phyloP scores from a whole-genome alignment of 2,113 vertebrate species.

The Pleuronectes platessa region DNA sequence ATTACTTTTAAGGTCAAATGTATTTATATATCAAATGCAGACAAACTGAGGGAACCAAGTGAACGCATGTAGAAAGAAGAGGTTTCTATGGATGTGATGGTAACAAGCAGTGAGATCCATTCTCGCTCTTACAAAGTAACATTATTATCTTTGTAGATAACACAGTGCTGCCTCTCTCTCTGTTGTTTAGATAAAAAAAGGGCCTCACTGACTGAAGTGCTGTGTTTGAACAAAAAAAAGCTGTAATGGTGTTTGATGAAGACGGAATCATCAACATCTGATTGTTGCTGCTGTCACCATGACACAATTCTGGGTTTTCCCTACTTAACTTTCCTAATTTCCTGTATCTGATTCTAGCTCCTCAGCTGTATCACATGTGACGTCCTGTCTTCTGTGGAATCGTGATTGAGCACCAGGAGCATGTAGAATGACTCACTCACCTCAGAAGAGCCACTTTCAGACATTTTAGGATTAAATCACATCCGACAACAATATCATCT shows the following conservation, averaged over 20 bases:
- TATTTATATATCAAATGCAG: no score
- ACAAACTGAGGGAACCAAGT: no score
- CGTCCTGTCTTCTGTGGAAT: background rate
- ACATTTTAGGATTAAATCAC: slow-evolving; percentile 10
- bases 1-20: no score
- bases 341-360: background rate
- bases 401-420: background rate
- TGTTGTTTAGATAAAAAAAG: background rate
- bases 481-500: background rate
- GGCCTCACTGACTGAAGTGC: background rate
- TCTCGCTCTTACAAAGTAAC: no score
- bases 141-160: background rate
- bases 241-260: slow-evolving; percentile 37
- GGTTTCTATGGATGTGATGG: no score
- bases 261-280: slow-evolving; percentile 21
- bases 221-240: slow-evolving; percentile 17
- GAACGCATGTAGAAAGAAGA: no score
- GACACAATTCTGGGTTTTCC: background rate
- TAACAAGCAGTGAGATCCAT: no score
- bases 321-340: background rate
- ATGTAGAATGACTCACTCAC: background rate
- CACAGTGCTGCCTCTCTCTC: background rate
- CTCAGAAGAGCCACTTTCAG: background rate
- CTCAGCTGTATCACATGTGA: no score
- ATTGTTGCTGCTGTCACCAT: slow-evolving; percentile 9